Conservation (phyloP, 2,797 vertebrate genomes). For the Falco biarmicus region DNA sequence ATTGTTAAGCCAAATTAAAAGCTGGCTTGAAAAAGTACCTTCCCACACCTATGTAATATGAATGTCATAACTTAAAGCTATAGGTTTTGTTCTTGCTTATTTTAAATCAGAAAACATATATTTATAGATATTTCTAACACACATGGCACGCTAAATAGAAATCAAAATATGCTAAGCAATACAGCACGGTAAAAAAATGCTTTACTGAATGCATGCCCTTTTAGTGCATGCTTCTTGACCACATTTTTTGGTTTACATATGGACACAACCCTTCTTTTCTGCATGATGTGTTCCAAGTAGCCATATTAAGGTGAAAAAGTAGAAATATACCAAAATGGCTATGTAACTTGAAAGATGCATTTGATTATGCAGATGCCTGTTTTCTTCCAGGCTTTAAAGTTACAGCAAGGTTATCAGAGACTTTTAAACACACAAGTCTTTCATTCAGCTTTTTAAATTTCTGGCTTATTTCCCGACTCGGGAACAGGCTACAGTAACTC, state of each 20-base stretch:
- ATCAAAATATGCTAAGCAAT: not conserved
- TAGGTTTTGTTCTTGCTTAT: not conserved
- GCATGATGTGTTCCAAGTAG: not conserved
- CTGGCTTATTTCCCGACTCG: slow-evolving; percentile 5
- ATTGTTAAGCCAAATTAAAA: not conserved
- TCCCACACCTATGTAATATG: not conserved
- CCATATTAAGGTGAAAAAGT: not conserved
- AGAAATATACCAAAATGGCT: not conserved
- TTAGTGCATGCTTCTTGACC: not conserved
- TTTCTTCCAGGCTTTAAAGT: not conserved
- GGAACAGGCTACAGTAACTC: not conserved
- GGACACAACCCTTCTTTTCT: not conserved
- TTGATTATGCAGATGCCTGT: not conserved
- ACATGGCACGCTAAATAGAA: not conserved
- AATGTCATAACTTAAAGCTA: not conserved
- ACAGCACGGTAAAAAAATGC: not conserved
- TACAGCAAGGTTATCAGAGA: not conserved
- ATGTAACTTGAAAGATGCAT: not conserved
- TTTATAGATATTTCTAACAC: not conserved
- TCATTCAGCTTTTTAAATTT: not conserved
- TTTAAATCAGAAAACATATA: not conserved
- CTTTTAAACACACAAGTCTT: not conserved
- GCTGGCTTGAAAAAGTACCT: not conserved
- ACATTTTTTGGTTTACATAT: not conserved
- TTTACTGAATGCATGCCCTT: not conserved